A percentile compares a stretch with the other conserved stretches of the same genome.
Conservation (phyloP, 1,140 invertebrate species). For the Archegozetes longisetosus region DNA sequence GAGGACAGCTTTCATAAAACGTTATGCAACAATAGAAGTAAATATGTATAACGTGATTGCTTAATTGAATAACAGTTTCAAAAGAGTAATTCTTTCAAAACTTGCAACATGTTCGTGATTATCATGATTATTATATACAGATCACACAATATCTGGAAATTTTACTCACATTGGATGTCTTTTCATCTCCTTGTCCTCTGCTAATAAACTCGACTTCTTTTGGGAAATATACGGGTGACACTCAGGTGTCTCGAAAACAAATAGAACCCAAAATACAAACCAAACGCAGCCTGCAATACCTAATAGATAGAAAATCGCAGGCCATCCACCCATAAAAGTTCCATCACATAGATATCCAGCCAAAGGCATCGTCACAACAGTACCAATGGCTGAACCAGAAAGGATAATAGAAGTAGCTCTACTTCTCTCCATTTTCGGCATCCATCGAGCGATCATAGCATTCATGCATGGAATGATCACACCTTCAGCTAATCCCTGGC, state of each 20-base stretch:
- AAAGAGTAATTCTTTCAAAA: not conserved
- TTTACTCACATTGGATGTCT: not conserved
- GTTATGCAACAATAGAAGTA: no score
- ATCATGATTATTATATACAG: not conserved
- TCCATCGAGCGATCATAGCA: slow-evolving; percentile 27
- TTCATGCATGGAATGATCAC: slow-evolving; percentile 28
- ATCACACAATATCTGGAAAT: not conserved
- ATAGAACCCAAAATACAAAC: slow-evolving; percentile 17
- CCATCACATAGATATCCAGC: slow-evolving; percentile 10
- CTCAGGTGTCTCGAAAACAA: slow-evolving; percentile 15
- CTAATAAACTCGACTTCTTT: slow-evolving; percentile 35
- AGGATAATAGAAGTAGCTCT: slow-evolving; percentile 27
- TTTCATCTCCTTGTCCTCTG: slow-evolving; percentile 23
- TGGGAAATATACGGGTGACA: slow-evolving; percentile 17
- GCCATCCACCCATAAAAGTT: slow-evolving; percentile 18
- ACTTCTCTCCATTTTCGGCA: slow-evolving; percentile 23
- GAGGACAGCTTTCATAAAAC: no score
- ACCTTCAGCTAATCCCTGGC: slow-evolving; percentile 23
- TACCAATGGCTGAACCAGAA: slow-evolving; percentile 47
- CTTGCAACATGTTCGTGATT: not conserved
- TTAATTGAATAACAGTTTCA: not conserved
- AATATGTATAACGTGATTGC: no score
- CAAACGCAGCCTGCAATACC: slow-evolving; percentile 16
- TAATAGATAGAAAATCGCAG: slow-evolving; percentile 18
- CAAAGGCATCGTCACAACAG: slow-evolving; percentile 23